Percentiles rank a stretch among this genome's conserved stretches.
These are phyloP conservation scores for Drosophila sproati DNA, from an alignment of 1,140 invertebrate genomes.

Conservation along the genomic window DNA sequence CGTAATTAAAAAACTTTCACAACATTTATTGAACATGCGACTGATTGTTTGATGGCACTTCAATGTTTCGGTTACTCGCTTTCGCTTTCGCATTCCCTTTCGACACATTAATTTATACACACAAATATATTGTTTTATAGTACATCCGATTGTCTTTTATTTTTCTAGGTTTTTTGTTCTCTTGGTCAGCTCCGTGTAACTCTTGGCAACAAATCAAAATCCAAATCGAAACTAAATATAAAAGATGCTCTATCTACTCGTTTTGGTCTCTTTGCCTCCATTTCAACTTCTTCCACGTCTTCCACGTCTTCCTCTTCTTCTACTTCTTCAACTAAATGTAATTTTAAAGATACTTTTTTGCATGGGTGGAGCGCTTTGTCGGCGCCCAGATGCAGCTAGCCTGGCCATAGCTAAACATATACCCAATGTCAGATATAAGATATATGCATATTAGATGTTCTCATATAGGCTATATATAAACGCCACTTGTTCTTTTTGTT, in stretches of 20 bases:
- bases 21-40: slow-evolving; percentile 17
- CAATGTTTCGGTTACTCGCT: slow-evolving; percentile 30
- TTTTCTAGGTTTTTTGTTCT: slow-evolving; percentile 23
- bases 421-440: slow-evolving; percentile 52
- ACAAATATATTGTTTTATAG: slow-evolving; percentile 58
- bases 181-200: slow-evolving; percentile 45
- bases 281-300: slow-evolving; percentile 27
- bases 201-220: slow-evolving; percentile 58
- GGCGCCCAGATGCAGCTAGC: slow-evolving; percentile 60
- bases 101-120: slow-evolving; percentile 14
- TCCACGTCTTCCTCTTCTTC: slow-evolving; percentile 32
- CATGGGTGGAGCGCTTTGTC: slow-evolving; percentile 42
- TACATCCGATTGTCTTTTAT: slow-evolving; percentile 70
- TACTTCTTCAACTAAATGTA: slow-evolving; percentile 79
- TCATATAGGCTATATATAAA: slow-evolving; percentile 54
- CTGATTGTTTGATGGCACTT: slow-evolving; percentile 36
- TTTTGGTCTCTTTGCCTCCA: slow-evolving; percentile 49
- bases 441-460: slow-evolving; percentile 51
- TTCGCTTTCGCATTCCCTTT: neutral
- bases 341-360: slow-evolving; percentile 78
- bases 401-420: slow-evolving; percentile 48
- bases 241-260: slow-evolving; percentile 72
- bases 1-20: slow-evolving; percentile 77
- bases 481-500: slow-evolving; percentile 46
- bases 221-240: slow-evolving; percentile 57